Evolutionary conservation across 2,888 invertebrate genomes (phyloP).

Genomic region (Latheticus oryzae): DNA sequence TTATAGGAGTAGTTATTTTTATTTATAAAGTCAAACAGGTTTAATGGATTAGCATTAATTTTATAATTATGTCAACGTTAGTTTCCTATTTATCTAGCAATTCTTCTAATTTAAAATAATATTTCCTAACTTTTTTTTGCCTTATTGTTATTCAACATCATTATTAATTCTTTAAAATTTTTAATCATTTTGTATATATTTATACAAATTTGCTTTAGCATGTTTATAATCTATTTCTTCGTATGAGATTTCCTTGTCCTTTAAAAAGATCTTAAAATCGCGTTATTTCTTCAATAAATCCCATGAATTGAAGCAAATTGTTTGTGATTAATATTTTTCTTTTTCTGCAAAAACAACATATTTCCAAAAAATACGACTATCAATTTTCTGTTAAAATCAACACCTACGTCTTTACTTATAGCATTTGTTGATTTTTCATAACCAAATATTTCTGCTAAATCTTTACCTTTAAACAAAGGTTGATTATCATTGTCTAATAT

Average conservation of each 20-base stretch:
- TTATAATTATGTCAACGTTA: constrained; percentile 21
- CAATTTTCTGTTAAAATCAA: no score
- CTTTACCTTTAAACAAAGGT: constrained; percentile 1
- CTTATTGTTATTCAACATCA: constrained; percentile 14
- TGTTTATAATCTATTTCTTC: constrained; percentile 21
- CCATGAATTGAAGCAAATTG: constrained; percentile 7
- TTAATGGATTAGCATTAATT: constrained; percentile 23
- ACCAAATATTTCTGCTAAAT: no score
- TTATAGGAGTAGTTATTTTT: constrained; percentile 27
- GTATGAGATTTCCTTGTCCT: constrained; percentile 9
- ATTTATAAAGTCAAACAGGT: constrained; percentile 25
- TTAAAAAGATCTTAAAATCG: constrained; percentile 6
- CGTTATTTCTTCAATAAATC: constrained; percentile 1
- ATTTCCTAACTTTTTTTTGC: constrained; percentile 13
- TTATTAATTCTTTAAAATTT: constrained; percentile 17
- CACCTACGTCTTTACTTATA: no score
- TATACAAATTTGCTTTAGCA: constrained; percentile 19
- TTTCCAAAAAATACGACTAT: no score
- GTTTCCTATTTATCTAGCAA: constrained; percentile 14
- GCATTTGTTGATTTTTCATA: no score
- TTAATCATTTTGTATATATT: constrained; percentile 23
- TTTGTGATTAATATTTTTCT: constrained; percentile 13
- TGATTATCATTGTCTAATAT: neutral
- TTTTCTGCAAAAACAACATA: no score
- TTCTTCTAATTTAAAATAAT: constrained; percentile 22